These are phyloP conservation scores for Dicyrtomina minuta DNA, from an alignment of 2,888 invertebrate genomes.

Conservation along the genomic window DNA sequence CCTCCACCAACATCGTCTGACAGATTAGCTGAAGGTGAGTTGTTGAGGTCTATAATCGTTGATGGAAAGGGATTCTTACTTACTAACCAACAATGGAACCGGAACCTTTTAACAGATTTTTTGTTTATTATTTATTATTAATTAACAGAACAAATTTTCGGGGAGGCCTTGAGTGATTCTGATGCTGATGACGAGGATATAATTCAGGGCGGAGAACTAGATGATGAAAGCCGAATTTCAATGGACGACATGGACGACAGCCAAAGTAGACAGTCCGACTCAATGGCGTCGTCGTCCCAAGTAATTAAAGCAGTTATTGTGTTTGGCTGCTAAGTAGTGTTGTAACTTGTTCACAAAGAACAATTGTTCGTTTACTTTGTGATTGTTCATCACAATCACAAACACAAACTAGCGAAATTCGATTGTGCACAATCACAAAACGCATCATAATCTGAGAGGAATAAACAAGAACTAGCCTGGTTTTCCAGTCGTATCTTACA, in stretches of 20 bases:
- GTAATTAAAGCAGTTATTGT: conserved; percentile 18
- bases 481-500: too few relatives aligned
- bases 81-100: too few relatives aligned
- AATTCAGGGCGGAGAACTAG: conserved; percentile 31
- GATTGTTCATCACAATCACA: too few relatives aligned
- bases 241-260: conserved; percentile 45
- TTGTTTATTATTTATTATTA: conserved; percentile 56
- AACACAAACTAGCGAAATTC: too few relatives aligned
- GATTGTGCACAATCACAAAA: too few relatives aligned
- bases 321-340: neutral
- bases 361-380: too few relatives aligned
- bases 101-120: conserved; percentile 16
- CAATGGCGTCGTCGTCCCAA: conserved; percentile 41
- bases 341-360: too few relatives aligned
- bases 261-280: conserved; percentile 46
- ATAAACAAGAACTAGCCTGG: neutral
- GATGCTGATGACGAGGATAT: conserved; percentile 67
- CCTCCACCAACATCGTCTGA: conserved; percentile 37
- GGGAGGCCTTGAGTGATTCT: conserved; percentile 87
- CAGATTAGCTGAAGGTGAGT: conserved; percentile 44
- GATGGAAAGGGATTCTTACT: too few relatives aligned
- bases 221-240: conserved; percentile 48
- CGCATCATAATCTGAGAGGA: too few relatives aligned
- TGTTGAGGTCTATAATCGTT: neutral
- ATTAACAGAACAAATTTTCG: conserved; percentile 75